Evolutionary conservation across 2,113 vertebrate species (phyloP).

Genomic region (Boulengerochromis microlepis): DNA sequence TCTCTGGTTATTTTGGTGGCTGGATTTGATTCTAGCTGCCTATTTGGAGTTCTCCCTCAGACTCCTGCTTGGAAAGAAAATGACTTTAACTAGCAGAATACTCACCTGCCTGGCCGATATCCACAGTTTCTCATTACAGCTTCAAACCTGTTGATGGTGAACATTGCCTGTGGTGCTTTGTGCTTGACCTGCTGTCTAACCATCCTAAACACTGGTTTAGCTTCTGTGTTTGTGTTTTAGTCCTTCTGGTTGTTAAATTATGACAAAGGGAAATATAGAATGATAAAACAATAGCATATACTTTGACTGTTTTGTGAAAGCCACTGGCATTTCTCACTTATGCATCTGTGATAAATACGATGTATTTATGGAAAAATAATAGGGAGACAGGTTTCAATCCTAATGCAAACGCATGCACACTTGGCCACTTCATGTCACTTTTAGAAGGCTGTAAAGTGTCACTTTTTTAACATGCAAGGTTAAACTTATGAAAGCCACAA

Average conservation of each 20-base stretch:
- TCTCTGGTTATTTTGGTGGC: neutral
- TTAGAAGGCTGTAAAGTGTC: neutral
- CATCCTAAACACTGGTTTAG: neutral
- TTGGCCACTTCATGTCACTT: neutral
- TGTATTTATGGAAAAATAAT: neutral
- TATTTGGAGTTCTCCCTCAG: neutral
- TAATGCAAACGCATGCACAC: neutral
- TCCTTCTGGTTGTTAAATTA: neutral
- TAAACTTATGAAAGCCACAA: neutral
- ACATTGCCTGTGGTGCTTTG: neutral
- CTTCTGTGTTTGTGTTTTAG: neutral
- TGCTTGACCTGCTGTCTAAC: neutral
- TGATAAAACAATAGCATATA: neutral
- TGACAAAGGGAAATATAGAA: neutral
- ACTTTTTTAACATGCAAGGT: neutral
- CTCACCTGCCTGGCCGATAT: neutral
- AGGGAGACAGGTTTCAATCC: neutral
- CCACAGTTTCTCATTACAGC: neutral
- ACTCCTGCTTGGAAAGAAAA: neutral
- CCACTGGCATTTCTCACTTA: neutral
- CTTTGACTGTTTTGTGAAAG: neutral
- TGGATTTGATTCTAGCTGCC: neutral
- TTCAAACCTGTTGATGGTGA: neutral
- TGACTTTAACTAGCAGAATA: neutral
- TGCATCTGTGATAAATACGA: neutral